Base-by-base conservation (phyloP, 2,888 invertebrate genomes). In the Leptodirus hochenwartii region DNA sequence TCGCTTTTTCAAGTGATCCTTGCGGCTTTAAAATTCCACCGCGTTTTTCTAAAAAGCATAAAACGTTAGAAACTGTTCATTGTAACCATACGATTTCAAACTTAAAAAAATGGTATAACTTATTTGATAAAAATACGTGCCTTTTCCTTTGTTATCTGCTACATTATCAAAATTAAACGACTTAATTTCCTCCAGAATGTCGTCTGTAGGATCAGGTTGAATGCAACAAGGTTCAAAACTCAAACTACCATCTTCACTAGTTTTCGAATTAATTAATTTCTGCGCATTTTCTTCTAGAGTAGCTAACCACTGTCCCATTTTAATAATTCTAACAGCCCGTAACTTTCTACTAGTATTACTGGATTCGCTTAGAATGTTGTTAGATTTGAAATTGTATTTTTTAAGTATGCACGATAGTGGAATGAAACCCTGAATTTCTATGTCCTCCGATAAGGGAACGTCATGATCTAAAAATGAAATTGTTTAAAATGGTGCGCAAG, bases 371-470 rank as follows among this genome's bases (percentile, higher is more conserved):
- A n/a, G n/a, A n/a, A 52, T 37, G 36, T 58, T 50, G 5, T 54
- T 53, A 32, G 50, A 49, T 32, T 58, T 56, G 37, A 63, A 64
- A 48, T 62, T 61, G 5, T 75, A 60, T 3, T 58, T 54, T 28
- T 61, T 58, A 40, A 73, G 63, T 27, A 63, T 63, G 27, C 58
- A 59, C 42, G 68, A 68, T 22, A 84, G 56, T 0, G 80, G 82
- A 37, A 77, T 54, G 55, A 84, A 85, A 12, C 82, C 81, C 47
- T 78, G 70, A 29, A 85, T 54, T 50, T 79, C 77, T 43, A 69
- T 69, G 52, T 85, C 84, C 54, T 84, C 84, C 0, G 74, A 72
- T 30, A 85, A 56, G 3, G 82, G 79, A 25, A 67, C 61, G 37
- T 64, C 62, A 20, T 56, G 55, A 51, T 69, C 76, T 76, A 45